A percentile compares a stretch with the other conserved stretches of the same genome.
phyloP scores from a whole-genome alignment of 2,797 vertebrate species.

The Florisuga fusca region DNA sequence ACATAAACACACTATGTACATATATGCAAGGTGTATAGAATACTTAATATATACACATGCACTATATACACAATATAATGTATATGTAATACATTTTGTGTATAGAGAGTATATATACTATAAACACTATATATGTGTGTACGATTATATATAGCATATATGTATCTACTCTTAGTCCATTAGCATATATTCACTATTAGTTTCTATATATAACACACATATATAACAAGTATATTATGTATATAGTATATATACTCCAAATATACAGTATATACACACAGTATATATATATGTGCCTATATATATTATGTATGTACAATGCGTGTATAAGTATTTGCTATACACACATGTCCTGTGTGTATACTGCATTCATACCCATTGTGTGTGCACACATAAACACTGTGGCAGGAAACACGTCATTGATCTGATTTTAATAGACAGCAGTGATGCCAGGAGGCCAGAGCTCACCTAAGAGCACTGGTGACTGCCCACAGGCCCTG shows the following conservation, averaged over 20 bases:
- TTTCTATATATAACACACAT: background rate
- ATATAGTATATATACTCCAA: background rate
- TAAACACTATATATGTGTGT: background rate
- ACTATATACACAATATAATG: no score
- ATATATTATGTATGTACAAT: background rate
- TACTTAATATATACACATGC: no score
- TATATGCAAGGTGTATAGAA: background rate
- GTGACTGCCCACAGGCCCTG: no score
- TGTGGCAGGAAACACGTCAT: no score
- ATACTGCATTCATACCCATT: accelerated
- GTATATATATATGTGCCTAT: no score
- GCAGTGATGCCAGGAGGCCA: background rate
- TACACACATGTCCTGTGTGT: no score
- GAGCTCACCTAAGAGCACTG: accelerated
- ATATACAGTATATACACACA: background rate
- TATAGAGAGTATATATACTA: background rate
- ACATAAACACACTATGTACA: background rate
- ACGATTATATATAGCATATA: background rate
- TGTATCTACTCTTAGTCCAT: background rate
- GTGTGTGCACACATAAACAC: accelerated
- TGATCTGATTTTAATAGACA: background rate
- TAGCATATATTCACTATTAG: background rate
- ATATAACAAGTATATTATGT: background rate
- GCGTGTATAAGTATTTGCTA: no score
- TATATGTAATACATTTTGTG: background rate